Percentiles rank a stretch among this genome's conserved stretches.
These are phyloP conservation scores for Catocala sponsa DNA, from an alignment of 2,888 invertebrate species.

Conservation along the genomic window DNA sequence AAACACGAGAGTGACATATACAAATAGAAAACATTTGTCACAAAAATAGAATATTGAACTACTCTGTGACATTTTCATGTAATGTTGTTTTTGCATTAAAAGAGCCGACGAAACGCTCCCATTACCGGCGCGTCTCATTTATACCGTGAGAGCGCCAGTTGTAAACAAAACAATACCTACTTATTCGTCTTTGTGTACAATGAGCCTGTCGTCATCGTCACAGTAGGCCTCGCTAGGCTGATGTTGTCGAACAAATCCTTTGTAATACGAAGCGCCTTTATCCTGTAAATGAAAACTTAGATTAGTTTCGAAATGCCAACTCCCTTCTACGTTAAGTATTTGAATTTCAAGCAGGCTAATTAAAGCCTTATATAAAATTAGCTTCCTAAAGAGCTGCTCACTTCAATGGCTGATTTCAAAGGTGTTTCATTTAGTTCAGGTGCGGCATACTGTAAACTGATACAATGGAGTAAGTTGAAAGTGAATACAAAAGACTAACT, in stretches of 20 bases:
- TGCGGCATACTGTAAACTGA: conserved; percentile 1
- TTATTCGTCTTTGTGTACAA: conserved; percentile 62
- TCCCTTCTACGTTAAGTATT: conserved; percentile 44
- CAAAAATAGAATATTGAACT: conserved; percentile 5
- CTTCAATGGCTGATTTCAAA: conserved; percentile 17
- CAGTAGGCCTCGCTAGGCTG: conserved; percentile 55
- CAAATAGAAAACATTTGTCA: not conserved
- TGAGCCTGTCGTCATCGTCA: conserved; percentile 53
- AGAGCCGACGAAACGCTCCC: conserved; percentile 44
- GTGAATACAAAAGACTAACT: not conserved
- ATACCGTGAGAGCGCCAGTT: conserved; percentile 55
- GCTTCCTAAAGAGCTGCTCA: conserved; percentile 19
- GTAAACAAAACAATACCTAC: conserved; percentile 68
- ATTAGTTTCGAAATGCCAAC: conserved; percentile 66
- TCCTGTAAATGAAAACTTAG: conserved; percentile 74
- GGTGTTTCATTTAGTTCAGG: conserved; percentile 10
- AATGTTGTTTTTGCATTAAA: conserved; percentile 41
- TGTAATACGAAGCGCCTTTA: conserved; percentile 67
- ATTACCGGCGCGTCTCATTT: conserved; percentile 58
- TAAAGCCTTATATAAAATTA: conserved; percentile 35
- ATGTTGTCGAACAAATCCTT: conserved; percentile 71
- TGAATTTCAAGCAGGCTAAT: conserved; percentile 50
- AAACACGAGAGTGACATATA: conserved; percentile 21
- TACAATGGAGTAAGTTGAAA: not conserved
- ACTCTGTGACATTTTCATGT: conserved; percentile 20